Conservation (phyloP, 2,888 invertebrate species). For the Dysmachus trigonus region DNA sequence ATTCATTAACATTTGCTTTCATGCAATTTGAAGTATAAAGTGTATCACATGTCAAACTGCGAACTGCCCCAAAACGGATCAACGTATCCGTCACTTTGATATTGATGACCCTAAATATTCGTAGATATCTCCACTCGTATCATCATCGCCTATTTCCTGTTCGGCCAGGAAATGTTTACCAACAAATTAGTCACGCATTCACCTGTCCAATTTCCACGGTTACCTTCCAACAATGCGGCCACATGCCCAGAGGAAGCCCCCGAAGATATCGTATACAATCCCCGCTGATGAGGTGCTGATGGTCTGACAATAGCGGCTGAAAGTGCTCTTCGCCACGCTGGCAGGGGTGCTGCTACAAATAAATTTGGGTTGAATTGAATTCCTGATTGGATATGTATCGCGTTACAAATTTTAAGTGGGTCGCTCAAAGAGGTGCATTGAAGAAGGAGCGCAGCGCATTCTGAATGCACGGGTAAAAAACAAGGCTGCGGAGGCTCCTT, state of each 20-base stretch:
- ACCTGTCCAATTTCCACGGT: conserved; percentile 30
- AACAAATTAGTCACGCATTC: conserved; percentile 34
- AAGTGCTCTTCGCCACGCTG: not conserved
- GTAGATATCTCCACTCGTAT: not conserved
- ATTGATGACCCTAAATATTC: not conserved
- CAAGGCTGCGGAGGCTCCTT: not conserved
- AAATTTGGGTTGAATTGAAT: conserved; percentile 26
- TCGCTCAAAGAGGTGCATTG: not conserved
- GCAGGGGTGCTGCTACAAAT: not conserved
- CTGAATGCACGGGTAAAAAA: not conserved
- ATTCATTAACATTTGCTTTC: not conserved
- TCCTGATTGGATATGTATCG: conserved; percentile 30
- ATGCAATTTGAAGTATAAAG: not conserved
- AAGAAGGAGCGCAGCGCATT: not conserved
- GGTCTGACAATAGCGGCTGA: not conserved
- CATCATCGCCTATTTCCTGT: conserved; percentile 6
- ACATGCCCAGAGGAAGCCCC: not conserved
- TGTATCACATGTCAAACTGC: not conserved
- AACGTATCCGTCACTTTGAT: not conserved
- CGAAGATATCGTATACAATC: not conserved
- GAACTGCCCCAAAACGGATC: not conserved
- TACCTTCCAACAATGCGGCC: conserved; percentile 6
- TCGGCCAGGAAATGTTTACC: not conserved
- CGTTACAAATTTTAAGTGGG: conserved; percentile 29
- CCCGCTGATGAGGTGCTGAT: conserved; percentile 33